Evolutionary conservation across 2,888 invertebrate species (phyloP).

Genomic region (Platypus cylindrus): DNA sequence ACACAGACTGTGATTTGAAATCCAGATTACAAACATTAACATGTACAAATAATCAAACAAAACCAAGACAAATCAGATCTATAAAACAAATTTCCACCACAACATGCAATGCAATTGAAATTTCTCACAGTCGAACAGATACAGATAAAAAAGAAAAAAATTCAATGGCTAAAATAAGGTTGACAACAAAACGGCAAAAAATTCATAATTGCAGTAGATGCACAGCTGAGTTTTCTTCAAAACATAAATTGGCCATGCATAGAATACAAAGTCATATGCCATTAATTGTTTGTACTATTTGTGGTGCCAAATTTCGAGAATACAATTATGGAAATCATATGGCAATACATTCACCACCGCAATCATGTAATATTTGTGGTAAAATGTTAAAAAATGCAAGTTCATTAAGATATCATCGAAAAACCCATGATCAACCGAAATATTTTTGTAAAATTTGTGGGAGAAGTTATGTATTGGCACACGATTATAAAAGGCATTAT

Average conservation of each 20-base stretch:
- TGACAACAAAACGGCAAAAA: conserved; percentile 7
- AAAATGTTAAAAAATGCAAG: conserved; percentile 26
- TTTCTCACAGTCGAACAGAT: conserved; percentile 1
- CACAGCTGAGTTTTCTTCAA: conserved; percentile 20
- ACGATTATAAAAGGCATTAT: conserved; percentile 24
- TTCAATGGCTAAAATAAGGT: conserved; percentile 1
- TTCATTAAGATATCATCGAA: conserved; percentile 24
- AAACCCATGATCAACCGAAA: conserved; percentile 22
- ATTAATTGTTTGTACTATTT: conserved; percentile 27
- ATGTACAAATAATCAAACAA: conserved; percentile 11
- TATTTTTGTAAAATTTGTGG: conserved; percentile 27
- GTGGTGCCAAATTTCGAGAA: conserved; percentile 24
- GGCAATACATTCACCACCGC: conserved; percentile 22
- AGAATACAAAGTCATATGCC: conserved; percentile 19
- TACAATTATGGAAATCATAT: conserved; percentile 17
- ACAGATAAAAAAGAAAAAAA: conserved; percentile 7
- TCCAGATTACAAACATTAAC: conserved; percentile 16
- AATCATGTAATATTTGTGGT: conserved; percentile 23
- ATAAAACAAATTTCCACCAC: conserved; percentile 6
- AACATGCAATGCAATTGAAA: conserved; percentile 1
- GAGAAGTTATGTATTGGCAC: conserved; percentile 23
- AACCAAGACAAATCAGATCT: conserved; percentile 12
- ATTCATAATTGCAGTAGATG: conserved; percentile 21
- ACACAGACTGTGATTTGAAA: conserved; percentile 20
- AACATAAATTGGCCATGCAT: conserved; percentile 18